Percentiles rank a stretch among this genome's conserved stretches.
Evolutionary conservation across 2,888 invertebrate species (phyloP).

Genomic region (Torymus auratus): DNA sequence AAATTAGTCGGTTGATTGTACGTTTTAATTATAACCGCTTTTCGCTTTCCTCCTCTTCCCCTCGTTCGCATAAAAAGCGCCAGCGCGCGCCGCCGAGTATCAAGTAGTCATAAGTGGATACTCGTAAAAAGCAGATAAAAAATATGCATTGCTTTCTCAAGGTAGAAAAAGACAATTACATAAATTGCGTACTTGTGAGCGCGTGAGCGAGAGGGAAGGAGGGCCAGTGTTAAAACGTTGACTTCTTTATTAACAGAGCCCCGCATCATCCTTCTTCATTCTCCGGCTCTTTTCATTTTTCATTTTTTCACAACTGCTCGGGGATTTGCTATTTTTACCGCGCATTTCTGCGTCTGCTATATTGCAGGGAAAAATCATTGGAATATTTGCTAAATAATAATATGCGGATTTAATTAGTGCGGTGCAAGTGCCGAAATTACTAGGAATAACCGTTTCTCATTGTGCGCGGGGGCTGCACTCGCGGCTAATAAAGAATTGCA

Average conservation of each 20-base stretch:
- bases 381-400: no score
- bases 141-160: slow-evolving; percentile 35
- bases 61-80: neutral
- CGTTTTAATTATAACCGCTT: slow-evolving; percentile 73
- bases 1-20: slow-evolving; percentile 75
- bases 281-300: slow-evolving; percentile 19
- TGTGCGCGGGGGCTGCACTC: no score
- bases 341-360: neutral
- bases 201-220: neutral
- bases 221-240: slow-evolving; percentile 71
- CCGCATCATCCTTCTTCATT: slow-evolving; percentile 34
- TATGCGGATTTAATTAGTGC: no score
- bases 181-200: slow-evolving; percentile 47
- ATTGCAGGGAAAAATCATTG: no score
- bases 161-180: slow-evolving; percentile 54
- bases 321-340: neutral
- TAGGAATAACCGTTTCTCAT: no score
- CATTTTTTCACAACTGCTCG: neutral
- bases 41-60: slow-evolving; percentile 57
- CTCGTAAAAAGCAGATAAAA: slow-evolving; percentile 48
- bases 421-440: no score
- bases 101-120: slow-evolving; percentile 49
- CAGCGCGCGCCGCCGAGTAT: slow-evolving; percentile 30
- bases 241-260: slow-evolving; percentile 73
- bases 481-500: no score